Evolutionary conservation across 2,888 invertebrate genomes (phyloP), one percentile per base, ranked within the genome.

Genomic region (Diogma glabrata): DNA sequence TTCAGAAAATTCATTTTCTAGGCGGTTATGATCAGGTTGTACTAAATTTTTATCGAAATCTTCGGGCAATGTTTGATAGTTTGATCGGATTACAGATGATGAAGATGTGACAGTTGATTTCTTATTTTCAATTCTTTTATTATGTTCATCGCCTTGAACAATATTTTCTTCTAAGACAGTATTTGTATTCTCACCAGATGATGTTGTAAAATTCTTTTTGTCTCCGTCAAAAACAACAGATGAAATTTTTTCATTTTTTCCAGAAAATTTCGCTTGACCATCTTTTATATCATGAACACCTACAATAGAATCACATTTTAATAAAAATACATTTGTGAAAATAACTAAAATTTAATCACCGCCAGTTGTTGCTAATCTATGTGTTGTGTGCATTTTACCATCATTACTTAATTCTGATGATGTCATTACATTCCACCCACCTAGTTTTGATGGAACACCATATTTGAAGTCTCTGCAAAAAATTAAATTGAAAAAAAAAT

Each of bases 371-470:
- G 83, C 82, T 52, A 76, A 60, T 20, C 78, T 75, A 53, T 76
- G 73, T 46, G 75, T 74, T 46, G 77, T 74, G 56, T 75, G 76
- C 4, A 77, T 79, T 60, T 77, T 78, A 1, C 84, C 84, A 61
- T 81, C 82, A 53, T 77, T 74, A 40, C 76, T 78, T 3, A 73
- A 74, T 63, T 74, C 77, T 54, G 79, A 76, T 51, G 78, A 77
- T 6, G 79, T 75, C 57, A 78, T 75, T 46, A 82, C 77, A 61
- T 78, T 79, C 84, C 84, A 84, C 48, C 81, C 82, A 43, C 77
- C 76, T 55, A 76, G 64, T 38, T 66, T 66, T 53, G 70, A 69
- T 26, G 53, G 55, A 10, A 55, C 58, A 24, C 56, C 54, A 45
- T 65, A 65, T 48, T 30, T 48, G 22, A 30, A 48, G 19, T 48